Conservation (phyloP, 2,797 vertebrate genomes). For the Lepus townsendii region DNA sequence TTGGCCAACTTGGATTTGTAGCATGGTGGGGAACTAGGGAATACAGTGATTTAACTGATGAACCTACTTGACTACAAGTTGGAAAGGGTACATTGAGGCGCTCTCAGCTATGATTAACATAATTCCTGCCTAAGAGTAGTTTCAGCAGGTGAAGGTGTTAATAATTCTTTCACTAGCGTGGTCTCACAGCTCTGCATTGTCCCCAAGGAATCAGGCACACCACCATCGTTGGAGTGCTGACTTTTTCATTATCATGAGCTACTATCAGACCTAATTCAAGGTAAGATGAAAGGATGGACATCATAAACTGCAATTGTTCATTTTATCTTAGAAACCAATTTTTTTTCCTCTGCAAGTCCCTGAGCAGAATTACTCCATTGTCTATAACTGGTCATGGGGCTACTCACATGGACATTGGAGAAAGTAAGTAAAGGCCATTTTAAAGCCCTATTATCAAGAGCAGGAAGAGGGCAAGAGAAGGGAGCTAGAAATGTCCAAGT, state of each 20-base stretch:
- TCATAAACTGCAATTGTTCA: neutral
- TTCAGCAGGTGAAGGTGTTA: neutral
- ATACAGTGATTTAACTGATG: neutral
- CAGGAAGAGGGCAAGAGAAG: neutral
- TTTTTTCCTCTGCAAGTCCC: neutral
- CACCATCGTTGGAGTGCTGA: too few species aligned
- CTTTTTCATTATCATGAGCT: neutral
- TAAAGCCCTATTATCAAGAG: neutral
- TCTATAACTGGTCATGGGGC: neutral
- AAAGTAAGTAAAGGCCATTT: neutral
- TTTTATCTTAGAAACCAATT: conserved; percentile 18
- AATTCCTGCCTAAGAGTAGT: conserved; percentile 10
- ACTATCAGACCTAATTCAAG: neutral
- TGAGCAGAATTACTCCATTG: neutral
- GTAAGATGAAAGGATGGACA: neutral
- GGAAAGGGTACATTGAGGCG: neutral
- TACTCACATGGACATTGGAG: neutral
- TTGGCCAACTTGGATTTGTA: neutral
- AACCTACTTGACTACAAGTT: conserved; percentile 29
- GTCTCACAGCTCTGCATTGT: neutral
- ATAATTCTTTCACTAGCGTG: neutral
- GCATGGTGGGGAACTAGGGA: neutral
- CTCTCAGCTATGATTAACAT: neutral
- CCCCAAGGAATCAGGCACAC: neutral
- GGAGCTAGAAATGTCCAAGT: neutral